These are phyloP conservation scores for Apamea anceps DNA, from an alignment of 2,888 invertebrate genomes.

Conservation along the genomic window DNA sequence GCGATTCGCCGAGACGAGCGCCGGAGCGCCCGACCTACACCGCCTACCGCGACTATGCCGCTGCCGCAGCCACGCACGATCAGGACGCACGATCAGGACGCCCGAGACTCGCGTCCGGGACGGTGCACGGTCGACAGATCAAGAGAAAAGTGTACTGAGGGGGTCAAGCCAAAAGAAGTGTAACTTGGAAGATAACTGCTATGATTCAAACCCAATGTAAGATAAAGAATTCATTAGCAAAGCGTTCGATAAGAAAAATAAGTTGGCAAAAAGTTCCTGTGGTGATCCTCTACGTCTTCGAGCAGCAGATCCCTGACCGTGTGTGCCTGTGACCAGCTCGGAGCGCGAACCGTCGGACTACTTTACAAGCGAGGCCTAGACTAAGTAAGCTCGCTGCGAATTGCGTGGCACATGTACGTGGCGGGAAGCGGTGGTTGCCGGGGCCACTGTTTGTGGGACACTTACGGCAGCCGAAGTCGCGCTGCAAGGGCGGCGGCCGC, in stretches of 20 bases:
- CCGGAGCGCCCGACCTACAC: conserved; percentile 63
- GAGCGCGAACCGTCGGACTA: conserved; percentile 56
- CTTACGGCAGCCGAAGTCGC: conserved; percentile 96
- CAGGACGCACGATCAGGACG: conserved; percentile 55
- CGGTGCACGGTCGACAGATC: conserved; percentile 44
- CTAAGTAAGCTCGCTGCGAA: conserved; percentile 78
- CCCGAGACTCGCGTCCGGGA: conserved; percentile 34
- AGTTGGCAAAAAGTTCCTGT: conserved; percentile 58
- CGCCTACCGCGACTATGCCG: conserved; percentile 61
- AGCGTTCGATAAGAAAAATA: conserved; percentile 59
- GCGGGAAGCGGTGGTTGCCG: conserved; percentile 80
- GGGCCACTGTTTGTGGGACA: conserved; percentile 80
- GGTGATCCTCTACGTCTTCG: conserved; percentile 42
- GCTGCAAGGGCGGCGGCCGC: conserved; percentile 95
- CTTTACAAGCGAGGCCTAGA: conserved; percentile 74
- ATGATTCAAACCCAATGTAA: conserved; percentile 59
- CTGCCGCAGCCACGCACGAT: conserved; percentile 65
- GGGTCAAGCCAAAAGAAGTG: conserved; percentile 56
- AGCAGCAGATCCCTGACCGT: conserved; percentile 65
- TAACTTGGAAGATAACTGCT: conserved; percentile 52
- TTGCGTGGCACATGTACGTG: conserved; percentile 83
- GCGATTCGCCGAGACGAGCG: conserved; percentile 70
- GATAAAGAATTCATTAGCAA: conserved; percentile 60
- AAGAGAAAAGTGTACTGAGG: conserved; percentile 54
- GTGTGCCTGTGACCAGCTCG: conserved; percentile 62